Conservation (phyloP, 2,797 vertebrate species). For the Limnodromus scolopaceus region DNA sequence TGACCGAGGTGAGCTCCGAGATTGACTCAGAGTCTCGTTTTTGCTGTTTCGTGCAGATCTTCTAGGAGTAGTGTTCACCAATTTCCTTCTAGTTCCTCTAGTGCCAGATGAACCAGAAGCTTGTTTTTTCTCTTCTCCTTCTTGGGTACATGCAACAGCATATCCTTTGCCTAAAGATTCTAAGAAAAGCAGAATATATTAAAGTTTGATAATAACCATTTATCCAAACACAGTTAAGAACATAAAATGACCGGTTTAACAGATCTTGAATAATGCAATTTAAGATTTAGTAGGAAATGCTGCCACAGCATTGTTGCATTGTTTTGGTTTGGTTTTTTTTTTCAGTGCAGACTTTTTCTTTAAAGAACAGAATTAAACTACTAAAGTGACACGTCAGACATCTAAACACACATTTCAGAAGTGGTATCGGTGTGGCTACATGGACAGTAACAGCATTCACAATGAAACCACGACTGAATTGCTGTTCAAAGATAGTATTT, state of each 20-base stretch:
- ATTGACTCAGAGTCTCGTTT: constrained; percentile 78
- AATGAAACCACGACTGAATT: background rate
- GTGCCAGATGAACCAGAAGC: constrained; percentile 84
- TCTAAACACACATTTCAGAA: background rate
- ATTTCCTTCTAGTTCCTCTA: constrained; percentile 87
- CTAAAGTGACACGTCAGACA: background rate
- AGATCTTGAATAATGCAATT: background rate
- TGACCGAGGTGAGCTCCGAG: constrained; percentile 79
- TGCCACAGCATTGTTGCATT: background rate
- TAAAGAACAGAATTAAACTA: background rate
- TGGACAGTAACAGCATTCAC: background rate
- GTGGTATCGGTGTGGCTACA: accelerated
- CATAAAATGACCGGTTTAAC: background rate
- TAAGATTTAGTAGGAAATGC: background rate
- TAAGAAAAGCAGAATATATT: constrained; percentile 64
- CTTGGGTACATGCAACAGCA: constrained; percentile 88
- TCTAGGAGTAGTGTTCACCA: constrained; percentile 78
- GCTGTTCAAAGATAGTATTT: background rate
- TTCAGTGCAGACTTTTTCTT: background rate
- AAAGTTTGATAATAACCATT: background rate
- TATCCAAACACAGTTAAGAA: background rate
- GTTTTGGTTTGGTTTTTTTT: background rate
- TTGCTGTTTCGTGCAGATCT: constrained; percentile 88
- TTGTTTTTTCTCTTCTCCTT: constrained; percentile 91
- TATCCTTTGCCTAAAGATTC: constrained; percentile 86